phyloP scores from a whole-genome alignment of 2,888 invertebrate genomes.

The Xestia xanthographa region DNA sequence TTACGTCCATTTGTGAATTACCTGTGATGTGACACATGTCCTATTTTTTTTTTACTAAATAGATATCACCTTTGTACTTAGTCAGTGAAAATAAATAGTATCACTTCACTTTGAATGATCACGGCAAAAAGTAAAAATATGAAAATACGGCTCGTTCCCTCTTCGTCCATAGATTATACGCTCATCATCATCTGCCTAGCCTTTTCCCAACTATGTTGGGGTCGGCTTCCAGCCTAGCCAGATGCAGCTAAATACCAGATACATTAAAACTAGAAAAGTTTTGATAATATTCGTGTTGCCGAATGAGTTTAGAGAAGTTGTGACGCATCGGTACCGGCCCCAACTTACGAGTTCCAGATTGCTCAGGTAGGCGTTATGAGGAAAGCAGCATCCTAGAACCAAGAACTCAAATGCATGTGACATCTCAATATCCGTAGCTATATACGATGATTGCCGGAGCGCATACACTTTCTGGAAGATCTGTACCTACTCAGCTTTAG shows the following conservation, averaged over 20 bases:
- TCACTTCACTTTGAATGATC: no score
- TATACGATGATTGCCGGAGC: not conserved
- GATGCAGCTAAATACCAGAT: not conserved
- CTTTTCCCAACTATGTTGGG: no score
- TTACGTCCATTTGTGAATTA: conserved; percentile 6
- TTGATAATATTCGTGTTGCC: not conserved
- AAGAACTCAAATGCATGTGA: no score
- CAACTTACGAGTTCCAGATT: no score
- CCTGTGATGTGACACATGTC: not conserved
- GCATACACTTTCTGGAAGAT: not conserved
- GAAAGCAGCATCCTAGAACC: no score
- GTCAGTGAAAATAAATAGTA: not conserved
- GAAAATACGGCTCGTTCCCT: not conserved
- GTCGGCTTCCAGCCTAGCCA: no score
- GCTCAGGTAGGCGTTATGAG: no score
- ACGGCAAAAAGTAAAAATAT: no score
- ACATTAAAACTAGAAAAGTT: not conserved
- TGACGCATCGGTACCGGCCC: no score
- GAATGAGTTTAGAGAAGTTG: not conserved
- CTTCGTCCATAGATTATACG: not conserved
- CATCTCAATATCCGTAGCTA: not conserved
- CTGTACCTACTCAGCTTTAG: not conserved
- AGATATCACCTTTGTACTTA: not conserved
- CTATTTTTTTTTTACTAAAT: not conserved
- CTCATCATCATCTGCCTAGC: no score